Evolutionary conservation across 2,113 vertebrate genomes (phyloP), one percentile per base, ranked within the genome.

Genomic region (Stegastes partitus): DNA sequence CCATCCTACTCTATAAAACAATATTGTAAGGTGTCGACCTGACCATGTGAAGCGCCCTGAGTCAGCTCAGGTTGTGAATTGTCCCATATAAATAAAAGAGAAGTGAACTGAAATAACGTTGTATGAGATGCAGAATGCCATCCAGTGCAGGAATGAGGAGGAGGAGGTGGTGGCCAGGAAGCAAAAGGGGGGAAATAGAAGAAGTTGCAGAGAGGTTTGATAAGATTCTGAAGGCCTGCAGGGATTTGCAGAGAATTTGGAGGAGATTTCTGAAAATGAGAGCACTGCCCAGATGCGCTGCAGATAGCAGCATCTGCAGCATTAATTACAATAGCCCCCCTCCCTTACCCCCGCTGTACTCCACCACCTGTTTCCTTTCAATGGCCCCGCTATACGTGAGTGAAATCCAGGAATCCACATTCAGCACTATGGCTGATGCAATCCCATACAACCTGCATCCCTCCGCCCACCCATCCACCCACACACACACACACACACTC

Each of bases 261-360:
- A 86, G 81, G 86, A 91, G 89, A 91, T 93, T 93, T 94, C 74
- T 83, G 88, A 80, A 91, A 94, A 93, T 89, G 89, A 91, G 87
- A 94, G 86, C 76, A 77, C 62, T 91, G 77, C 68, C 91, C 93
- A 94, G 91, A 92, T 93, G 92, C 73, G 83, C 79, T 64, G 86
- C 82, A 78, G 82, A 88, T 85, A 92, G 84, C 82, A 84, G 87
- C 90, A 95, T 93, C 92, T 93, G 92, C 88, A 91, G 87, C 87
- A 92, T 93, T 94, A 94, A 94, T 95, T 94, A 94, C 91, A 93
- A 92, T 90, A 84, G 61, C 71, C 68, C 68, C 65, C 57, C 68
- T 47, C 55, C 53, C 45, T 25, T 37, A 45, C 44, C 67, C 82
- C 75, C 25, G n/a, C 79, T 59, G 50, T 77, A 82, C 82, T 85